phyloP scores from a whole-genome alignment of 1,140 invertebrate species.

The Pararge aegeria region DNA sequence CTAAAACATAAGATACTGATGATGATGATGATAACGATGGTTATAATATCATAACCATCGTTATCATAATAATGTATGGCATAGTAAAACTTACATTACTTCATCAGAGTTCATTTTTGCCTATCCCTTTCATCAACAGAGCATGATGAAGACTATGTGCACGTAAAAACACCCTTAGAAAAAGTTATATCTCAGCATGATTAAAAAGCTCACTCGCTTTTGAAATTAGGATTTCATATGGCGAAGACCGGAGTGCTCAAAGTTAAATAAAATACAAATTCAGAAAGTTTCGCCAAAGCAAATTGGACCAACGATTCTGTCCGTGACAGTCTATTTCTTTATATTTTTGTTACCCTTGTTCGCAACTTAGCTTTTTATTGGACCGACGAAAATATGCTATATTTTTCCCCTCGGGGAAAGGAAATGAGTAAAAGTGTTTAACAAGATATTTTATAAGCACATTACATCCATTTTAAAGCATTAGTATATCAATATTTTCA shows the following conservation, averaged over 20 bases:
- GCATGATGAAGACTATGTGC: too few relatives aligned
- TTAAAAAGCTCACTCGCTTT: constrained; percentile 1
- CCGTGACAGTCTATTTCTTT: constrained; percentile 33
- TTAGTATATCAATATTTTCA: too few relatives aligned
- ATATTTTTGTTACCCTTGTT: constrained; percentile 5
- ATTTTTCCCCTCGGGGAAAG: neutral
- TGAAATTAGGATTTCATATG: constrained; percentile 18
- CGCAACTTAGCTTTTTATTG: neutral
- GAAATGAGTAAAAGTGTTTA: neutral
- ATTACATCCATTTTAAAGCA: too few relatives aligned
- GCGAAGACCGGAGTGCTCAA: constrained; percentile 26
- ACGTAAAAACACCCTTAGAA: too few relatives aligned
- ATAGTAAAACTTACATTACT: too few relatives aligned
- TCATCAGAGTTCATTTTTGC: too few relatives aligned
- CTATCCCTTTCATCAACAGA: too few relatives aligned
- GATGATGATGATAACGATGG: too few relatives aligned
- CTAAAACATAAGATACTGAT: too few relatives aligned
- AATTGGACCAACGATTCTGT: constrained; percentile 31
- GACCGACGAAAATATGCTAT: neutral
- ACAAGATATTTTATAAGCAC: neutral
- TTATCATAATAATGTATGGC: too few relatives aligned
- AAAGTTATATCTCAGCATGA: neutral
- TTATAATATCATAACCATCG: too few relatives aligned
- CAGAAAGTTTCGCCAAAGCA: constrained; percentile 29
- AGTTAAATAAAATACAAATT: constrained; percentile 38